These are phyloP conservation scores for Theodoxus fluviatilis DNA, from an alignment of 2,888 invertebrate genomes.

Conservation along the genomic window DNA sequence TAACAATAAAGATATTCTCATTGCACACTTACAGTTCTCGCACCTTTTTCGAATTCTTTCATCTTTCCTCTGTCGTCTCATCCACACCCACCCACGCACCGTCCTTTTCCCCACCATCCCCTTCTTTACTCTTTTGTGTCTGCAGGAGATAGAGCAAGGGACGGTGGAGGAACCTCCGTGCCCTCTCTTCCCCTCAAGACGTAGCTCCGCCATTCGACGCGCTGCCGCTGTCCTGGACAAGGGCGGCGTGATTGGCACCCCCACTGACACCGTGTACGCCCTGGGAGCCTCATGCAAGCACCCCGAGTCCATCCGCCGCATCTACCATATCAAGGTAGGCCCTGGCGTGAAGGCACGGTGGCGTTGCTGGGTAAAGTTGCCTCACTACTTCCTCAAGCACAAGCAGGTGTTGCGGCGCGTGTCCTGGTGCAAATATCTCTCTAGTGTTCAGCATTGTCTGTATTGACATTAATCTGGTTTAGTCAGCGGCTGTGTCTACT, in stretches of 20 bases:
- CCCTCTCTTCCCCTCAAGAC: slow-evolving; percentile 39
- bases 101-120: background rate
- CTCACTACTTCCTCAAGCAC: too few species aligned
- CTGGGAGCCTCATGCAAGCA: slow-evolving; percentile 44
- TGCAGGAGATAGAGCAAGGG: slow-evolving; percentile 32
- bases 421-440: too few species aligned
- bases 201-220: slow-evolving; percentile 36
- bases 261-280: slow-evolving; percentile 50
- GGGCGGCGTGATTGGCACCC: slow-evolving; percentile 43
- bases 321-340: slow-evolving; percentile 44
- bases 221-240: slow-evolving; percentile 39
- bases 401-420: too few species aligned
- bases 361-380: slow-evolving; percentile 32
- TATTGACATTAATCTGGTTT: too few species aligned
- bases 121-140: background rate
- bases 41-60: too few species aligned
- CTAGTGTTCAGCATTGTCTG: too few species aligned
- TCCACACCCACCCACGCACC: background rate
- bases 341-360: slow-evolving; percentile 36
- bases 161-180: slow-evolving; percentile 33
- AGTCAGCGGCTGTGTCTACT: too few species aligned
- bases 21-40: too few species aligned
- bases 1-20: too few species aligned
- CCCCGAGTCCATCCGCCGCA: slow-evolving; percentile 41
- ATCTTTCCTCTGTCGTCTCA: too few species aligned